These are phyloP conservation scores for Erpornis zantholeuca DNA, from an alignment of 2,113 vertebrate genomes.

Conservation along the genomic window DNA sequence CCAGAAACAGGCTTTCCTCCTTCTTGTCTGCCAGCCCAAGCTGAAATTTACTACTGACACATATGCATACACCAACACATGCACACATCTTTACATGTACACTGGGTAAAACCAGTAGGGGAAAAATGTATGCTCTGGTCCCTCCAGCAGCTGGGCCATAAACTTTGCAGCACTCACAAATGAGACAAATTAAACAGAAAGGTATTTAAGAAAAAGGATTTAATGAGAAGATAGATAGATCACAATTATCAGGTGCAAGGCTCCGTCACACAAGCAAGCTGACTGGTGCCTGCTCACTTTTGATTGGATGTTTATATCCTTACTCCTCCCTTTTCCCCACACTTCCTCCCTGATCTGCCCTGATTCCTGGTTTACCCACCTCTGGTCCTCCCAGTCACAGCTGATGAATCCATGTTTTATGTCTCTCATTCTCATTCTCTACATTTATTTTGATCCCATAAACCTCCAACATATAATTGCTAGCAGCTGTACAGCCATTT, in stretches of 20 bases:
- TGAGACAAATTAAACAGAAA: background rate
- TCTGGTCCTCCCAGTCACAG: background rate
- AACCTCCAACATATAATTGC: background rate
- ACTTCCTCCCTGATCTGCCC: background rate
- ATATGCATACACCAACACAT: no score
- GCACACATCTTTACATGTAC: background rate
- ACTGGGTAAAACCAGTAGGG: background rate
- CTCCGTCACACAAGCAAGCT: background rate
- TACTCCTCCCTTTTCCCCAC: background rate
- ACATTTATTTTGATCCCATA: background rate
- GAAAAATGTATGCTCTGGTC: fast-evolving
- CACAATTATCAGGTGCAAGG: background rate
- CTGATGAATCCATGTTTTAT: background rate
- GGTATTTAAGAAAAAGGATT: background rate
- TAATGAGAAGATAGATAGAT: background rate
- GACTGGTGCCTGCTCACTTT: background rate
- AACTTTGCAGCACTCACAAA: background rate
- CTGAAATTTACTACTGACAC: background rate
- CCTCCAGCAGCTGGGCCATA: background rate
- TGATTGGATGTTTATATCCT: fast-evolving
- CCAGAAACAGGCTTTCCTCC: background rate
- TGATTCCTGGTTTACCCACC: background rate
- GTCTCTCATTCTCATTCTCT: fast-evolving
- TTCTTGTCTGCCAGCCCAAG: background rate
- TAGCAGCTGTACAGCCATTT: background rate